Evolutionary conservation across 1,140 invertebrate genomes (phyloP).

Genomic region (Drosophila grimshawi): DNA sequence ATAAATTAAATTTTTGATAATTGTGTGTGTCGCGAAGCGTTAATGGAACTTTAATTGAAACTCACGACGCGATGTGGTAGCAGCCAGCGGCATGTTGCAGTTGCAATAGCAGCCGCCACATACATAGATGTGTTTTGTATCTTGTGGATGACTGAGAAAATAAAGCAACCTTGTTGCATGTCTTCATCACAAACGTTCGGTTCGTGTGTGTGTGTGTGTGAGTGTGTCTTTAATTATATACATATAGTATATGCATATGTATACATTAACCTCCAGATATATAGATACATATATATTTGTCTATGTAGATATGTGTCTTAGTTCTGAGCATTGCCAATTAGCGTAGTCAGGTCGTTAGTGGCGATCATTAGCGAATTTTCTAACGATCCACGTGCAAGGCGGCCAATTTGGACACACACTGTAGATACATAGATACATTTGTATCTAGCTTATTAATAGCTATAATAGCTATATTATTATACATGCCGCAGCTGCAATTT

Average conservation of each 20-base stretch:
- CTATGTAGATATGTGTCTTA: conserved; percentile 11
- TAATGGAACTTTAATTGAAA: conserved; percentile 82
- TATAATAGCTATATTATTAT: conserved; percentile 39
- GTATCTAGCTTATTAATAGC: conserved; percentile 41
- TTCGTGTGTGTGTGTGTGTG: neutral
- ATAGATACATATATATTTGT: conserved; percentile 7
- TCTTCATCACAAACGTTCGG: conserved; percentile 31
- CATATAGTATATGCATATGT: conserved; percentile 7
- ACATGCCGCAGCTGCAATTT: conserved; percentile 28
- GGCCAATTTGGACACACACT: neutral
- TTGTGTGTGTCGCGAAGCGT: conserved; percentile 80
- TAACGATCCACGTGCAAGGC: conserved; percentile 44
- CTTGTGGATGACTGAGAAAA: conserved; percentile 41
- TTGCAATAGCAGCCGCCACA: conserved; percentile 14
- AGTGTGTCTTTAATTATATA: conserved; percentile 16
- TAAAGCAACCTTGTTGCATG: conserved; percentile 44
- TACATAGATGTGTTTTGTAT: conserved; percentile 34
- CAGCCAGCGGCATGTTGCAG: neutral
- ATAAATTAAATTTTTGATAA: conserved; percentile 82
- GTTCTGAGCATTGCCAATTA: conserved; percentile 46
- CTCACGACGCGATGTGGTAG: conserved; percentile 41
- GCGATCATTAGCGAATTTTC: conserved; percentile 49
- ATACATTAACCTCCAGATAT: conserved; percentile 9
- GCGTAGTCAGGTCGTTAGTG: conserved; percentile 45
- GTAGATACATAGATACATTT: conserved; percentile 13